Evolutionary conservation across 2,797 vertebrate species (phyloP).

Genomic region (Gallinago stenura): DNA sequence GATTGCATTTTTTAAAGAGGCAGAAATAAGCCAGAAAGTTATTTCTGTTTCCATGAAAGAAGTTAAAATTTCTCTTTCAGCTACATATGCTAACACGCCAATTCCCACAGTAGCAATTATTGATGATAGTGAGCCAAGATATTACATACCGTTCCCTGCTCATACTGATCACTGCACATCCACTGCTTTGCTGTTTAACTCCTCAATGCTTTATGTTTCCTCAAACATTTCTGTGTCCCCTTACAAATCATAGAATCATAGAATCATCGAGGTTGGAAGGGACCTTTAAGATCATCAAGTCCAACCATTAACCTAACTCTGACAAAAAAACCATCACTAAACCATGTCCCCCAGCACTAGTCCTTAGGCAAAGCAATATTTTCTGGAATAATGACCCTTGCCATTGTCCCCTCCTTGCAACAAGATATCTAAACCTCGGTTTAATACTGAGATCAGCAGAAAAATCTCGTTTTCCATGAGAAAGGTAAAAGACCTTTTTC

Average conservation of each 20-base stretch:
- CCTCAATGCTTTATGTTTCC: neutral
- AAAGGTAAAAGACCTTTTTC: neutral
- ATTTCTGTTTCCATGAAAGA: slow-evolving; percentile 31
- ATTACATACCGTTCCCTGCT: slow-evolving; percentile 5
- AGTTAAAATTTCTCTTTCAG: slow-evolving; percentile 26
- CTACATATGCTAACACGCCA: slow-evolving; percentile 30
- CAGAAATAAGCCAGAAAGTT: slow-evolving; percentile 42
- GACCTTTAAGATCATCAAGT: too few relatives aligned
- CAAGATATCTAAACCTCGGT: neutral
- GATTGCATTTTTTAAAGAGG: slow-evolving; percentile 4
- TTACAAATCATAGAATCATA: neutral
- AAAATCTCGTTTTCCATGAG: neutral
- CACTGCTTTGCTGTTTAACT: slow-evolving; percentile 3
- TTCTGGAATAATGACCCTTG: neutral
- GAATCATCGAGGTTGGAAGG: too few relatives aligned
- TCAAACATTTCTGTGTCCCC: neutral
- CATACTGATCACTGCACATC: slow-evolving; percentile 14
- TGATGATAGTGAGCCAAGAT: neutral
- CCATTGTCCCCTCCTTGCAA: neutral
- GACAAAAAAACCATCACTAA: too few relatives aligned
- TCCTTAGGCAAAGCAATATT: neutral
- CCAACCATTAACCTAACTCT: too few relatives aligned
- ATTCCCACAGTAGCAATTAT: slow-evolving; percentile 39
- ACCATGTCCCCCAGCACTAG: neutral
- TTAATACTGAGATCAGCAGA: neutral